These are phyloP conservation scores for Ophion slaviceki DNA, from an alignment of 2,888 invertebrate species.

Conservation along the genomic window DNA sequence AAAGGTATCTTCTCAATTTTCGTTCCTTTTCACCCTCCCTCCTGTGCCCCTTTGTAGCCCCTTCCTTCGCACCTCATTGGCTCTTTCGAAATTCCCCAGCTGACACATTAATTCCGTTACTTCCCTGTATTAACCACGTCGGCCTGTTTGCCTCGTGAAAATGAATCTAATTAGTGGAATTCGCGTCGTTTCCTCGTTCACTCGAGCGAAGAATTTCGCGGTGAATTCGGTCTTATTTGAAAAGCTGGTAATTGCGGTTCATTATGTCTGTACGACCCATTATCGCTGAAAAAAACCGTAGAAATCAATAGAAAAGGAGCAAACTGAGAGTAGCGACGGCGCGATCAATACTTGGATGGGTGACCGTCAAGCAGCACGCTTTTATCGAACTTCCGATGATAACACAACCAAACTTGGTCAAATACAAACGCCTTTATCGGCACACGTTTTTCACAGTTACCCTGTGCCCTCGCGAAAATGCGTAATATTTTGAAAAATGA, in stretches of 20 bases:
- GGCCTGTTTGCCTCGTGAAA: constrained; percentile 19
- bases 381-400: too few species aligned
- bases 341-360: background rate
- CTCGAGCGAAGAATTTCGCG: background rate
- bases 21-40: constrained; percentile 22
- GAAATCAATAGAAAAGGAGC: background rate
- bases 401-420: too few species aligned
- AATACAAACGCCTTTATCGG: too few species aligned
- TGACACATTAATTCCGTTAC: constrained; percentile 47
- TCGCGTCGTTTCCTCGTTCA: constrained; percentile 18
- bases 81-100: constrained; percentile 1
- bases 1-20: constrained; percentile 8
- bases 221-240: background rate
- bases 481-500: too few species aligned
- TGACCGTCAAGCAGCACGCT: background rate
- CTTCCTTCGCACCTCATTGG: background rate
- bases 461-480: too few species aligned
- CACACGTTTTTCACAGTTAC: too few species aligned
- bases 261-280: background rate
- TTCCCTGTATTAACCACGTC: background rate
- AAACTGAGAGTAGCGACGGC: background rate
- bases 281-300: background rate
- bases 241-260: background rate
- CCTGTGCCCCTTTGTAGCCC: background rate
- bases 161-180: constrained; percentile 48